phyloP scores from a whole-genome alignment of 2,888 invertebrate species.

The Strigamia transsilvanica region DNA sequence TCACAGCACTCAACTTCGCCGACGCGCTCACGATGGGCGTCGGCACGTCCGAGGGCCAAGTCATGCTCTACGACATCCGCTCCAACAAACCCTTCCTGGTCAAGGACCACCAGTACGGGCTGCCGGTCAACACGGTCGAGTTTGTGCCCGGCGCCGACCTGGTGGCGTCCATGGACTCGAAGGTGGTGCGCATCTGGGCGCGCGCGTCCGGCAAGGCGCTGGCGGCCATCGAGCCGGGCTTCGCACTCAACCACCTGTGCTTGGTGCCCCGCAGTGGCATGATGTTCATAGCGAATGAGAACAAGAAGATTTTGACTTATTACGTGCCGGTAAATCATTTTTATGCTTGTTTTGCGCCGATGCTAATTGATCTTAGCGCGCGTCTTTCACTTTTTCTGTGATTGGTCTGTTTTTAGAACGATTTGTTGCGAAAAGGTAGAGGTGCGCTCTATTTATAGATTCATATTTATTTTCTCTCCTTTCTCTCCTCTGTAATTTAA shows the following conservation, averaged over 20 bases:
- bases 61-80: slow-evolving; percentile 92
- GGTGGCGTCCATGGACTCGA: slow-evolving; percentile 87
- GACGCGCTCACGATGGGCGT: slow-evolving; percentile 74
- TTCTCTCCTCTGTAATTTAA: too few species aligned
- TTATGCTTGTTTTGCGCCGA: too few species aligned
- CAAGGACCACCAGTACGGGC: slow-evolving; percentile 94
- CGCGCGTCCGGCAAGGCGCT: slow-evolving; percentile 78
- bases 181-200: slow-evolving; percentile 90
- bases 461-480: too few species aligned
- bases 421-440: too few species aligned
- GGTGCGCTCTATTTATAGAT: too few species aligned
- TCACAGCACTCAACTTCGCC: slow-evolving; percentile 74
- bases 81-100: slow-evolving; percentile 85
- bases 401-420: too few species aligned
- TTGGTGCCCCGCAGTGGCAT: slow-evolving; percentile 77
- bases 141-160: slow-evolving; percentile 80
- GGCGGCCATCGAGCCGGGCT: slow-evolving; percentile 86
- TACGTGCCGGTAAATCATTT: slow-evolving; percentile 80
- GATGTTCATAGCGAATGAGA: slow-evolving; percentile 71
- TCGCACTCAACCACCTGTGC: slow-evolving; percentile 85
- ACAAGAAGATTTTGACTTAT: slow-evolving; percentile 91
- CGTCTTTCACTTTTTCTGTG: too few species aligned
- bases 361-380: too few species aligned
- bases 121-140: slow-evolving; percentile 87
- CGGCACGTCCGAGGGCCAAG: slow-evolving; percentile 93